Conservation (phyloP, 2,113 vertebrate genomes). For the Vulpes vulpes region DNA sequence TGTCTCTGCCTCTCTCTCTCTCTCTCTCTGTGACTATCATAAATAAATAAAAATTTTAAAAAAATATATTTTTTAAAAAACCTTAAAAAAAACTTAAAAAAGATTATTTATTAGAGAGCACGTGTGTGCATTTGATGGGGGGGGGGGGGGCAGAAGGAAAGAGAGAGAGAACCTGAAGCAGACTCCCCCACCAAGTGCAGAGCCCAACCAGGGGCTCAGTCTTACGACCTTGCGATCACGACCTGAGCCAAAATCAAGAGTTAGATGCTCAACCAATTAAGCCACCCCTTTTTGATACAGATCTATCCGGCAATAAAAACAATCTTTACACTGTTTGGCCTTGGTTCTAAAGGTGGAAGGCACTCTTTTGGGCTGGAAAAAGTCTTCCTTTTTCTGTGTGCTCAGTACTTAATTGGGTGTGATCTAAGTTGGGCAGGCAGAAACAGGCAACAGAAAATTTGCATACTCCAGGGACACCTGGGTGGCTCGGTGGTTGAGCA, state of each 20-base stretch:
- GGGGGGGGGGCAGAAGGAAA: background rate
- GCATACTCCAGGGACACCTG: too few species aligned
- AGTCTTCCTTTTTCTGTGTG: background rate
- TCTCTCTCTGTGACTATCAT: too few species aligned
- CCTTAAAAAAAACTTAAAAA: too few species aligned
- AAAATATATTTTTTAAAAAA: too few species aligned
- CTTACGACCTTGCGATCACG: background rate
- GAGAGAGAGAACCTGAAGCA: background rate
- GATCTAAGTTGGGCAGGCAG: background rate
- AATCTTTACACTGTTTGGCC: constrained; percentile 19
- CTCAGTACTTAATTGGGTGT: background rate
- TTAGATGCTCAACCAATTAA: background rate
- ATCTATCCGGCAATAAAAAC: constrained; percentile 65
- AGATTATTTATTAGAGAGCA: background rate
- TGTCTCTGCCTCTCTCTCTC: too few species aligned
- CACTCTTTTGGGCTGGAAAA: constrained; percentile 13
- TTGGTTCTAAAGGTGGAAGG: background rate
- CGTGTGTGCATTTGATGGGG: too few species aligned
- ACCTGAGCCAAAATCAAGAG: too few species aligned
- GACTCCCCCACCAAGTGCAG: background rate
- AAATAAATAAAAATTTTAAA: too few species aligned
- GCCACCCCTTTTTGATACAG: constrained; percentile 12
- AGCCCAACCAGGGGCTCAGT: background rate
- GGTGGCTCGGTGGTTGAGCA: too few species aligned
- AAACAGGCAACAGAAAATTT: background rate